Base-by-base conservation (phyloP, 2,797 vertebrate genomes). In the Aplochiton taeniatus region DNA sequence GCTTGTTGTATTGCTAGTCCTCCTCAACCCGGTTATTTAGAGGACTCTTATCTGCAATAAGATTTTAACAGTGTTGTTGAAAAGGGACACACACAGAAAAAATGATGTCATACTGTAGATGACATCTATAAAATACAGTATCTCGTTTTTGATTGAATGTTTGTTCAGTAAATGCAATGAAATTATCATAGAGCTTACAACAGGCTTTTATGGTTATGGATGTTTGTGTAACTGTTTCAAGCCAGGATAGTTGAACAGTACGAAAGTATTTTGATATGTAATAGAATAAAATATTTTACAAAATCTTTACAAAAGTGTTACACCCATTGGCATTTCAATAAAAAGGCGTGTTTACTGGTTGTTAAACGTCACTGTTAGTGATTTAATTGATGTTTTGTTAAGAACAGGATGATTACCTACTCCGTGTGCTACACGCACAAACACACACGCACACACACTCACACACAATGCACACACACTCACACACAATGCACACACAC, bases 371-470 rank as follows among this genome's bases (percentile, higher is more conserved):
- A 64, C 57, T 68, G 13, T 59, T 50, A 42, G 14, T 10, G 14
- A 8, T 42, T 58, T 7, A 7, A 45, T 11, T 0, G 13, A 7
- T 8, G 17, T 13, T 60, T 9, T 41, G 16, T 53, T 49, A 46
- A 31, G 51, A 68, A 64, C 63, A 65, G 66, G 57, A 80, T 70
- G 62, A 82, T 72, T 68, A 17, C 19, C 4, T 61, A 64, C 9
- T 10, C 41, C 18, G 9, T 3, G 12, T 7, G 14, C 31, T 31
- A n/a, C 54, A 41, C 11, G 52, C 11, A 46, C 50, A 62, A 4
- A n/a, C 9, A 3, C 11, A 13, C 31, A 31, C n/a, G 46, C 17
- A 44, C 12, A 57, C 44, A 13, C 5, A 4, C 44, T 11, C 48
- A 3, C 16, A 48, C 0, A 48, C 13, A n/a, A n/a, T n/a, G n/a